These are phyloP conservation scores for Ommatoiulus sabulosus DNA, from an alignment of 2,888 invertebrate species.

Conservation along the genomic window DNA sequence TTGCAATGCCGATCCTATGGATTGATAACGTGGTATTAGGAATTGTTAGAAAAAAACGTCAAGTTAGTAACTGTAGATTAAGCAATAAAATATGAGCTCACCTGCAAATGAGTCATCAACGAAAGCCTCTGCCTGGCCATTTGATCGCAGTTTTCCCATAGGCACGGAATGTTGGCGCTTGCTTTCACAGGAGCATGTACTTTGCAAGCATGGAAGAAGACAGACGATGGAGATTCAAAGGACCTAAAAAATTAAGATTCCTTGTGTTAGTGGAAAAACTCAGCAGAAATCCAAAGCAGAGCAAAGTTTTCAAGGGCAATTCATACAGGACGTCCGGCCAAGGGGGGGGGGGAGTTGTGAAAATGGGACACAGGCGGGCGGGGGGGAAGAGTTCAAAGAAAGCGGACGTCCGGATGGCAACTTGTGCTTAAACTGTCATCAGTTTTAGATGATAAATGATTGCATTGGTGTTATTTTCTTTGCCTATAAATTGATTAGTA, in stretches of 20 bases:
- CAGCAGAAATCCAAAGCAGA: background rate
- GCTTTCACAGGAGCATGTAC: constrained; percentile 80
- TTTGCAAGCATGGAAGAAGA: constrained; percentile 88
- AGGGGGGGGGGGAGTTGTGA: too few species aligned
- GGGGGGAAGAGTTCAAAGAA: too few species aligned
- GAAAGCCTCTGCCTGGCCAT: constrained; percentile 92
- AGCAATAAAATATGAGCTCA: constrained; percentile 61
- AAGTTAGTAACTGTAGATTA: background rate
- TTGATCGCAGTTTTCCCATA: constrained; percentile 92
- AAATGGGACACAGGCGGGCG: too few species aligned
- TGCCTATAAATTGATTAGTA: too few species aligned
- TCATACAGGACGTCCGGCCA: too few species aligned
- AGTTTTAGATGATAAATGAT: too few species aligned
- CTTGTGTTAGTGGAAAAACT: background rate
- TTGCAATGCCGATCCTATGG: constrained; percentile 89
- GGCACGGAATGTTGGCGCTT: constrained; percentile 80
- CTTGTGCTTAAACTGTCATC: too few species aligned
- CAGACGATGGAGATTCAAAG: constrained; percentile 69
- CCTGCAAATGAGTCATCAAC: constrained; percentile 91
- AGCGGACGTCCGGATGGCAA: too few species aligned
- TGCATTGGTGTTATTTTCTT: too few species aligned
- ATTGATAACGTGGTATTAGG: background rate
- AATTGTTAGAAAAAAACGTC: background rate
- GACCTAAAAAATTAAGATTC: constrained; percentile 62
- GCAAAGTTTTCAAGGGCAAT: background rate